Percentiles rank a stretch among this genome's conserved stretches.
phyloP scores from a whole-genome alignment of 2,888 invertebrate species.

The Pandemis heparana region DNA sequence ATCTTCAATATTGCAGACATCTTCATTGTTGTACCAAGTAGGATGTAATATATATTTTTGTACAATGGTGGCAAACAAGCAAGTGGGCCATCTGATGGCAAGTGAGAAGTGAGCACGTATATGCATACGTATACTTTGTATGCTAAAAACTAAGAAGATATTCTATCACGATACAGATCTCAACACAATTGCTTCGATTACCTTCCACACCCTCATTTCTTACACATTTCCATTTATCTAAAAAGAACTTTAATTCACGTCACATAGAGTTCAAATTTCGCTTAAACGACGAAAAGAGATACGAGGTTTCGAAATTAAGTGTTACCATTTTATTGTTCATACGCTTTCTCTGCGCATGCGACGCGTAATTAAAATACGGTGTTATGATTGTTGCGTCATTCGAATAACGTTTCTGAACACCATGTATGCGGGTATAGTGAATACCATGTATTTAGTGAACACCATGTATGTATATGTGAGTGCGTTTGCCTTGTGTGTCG shows the following conservation, averaged over 20 bases:
- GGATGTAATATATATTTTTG: no score
- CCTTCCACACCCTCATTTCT: neutral
- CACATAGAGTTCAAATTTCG: neutral
- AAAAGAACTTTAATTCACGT: neutral
- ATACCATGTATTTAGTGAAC: neutral
- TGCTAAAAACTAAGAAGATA: neutral
- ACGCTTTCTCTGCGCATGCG: conserved; percentile 66
- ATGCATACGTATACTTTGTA: no score
- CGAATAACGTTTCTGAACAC: conserved; percentile 6
- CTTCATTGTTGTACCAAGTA: no score
- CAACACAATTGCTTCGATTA: neutral
- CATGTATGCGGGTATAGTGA: conserved; percentile 2
- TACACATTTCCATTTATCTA: neutral
- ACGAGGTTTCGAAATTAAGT: neutral
- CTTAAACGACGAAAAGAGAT: neutral
- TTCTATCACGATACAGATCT: neutral
- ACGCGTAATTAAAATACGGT: conserved; percentile 25
- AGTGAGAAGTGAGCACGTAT: no score
- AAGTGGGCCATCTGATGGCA: no score
- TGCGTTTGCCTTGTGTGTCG: neutral
- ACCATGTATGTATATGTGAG: neutral
- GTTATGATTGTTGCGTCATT: conserved; percentile 18
- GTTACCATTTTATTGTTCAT: conserved; percentile 51
- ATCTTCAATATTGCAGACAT: no score
- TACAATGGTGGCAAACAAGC: no score